These are phyloP conservation scores for Drymodes brunneopygia DNA, from an alignment of 2,113 vertebrate genomes.

Conservation along the genomic window DNA sequence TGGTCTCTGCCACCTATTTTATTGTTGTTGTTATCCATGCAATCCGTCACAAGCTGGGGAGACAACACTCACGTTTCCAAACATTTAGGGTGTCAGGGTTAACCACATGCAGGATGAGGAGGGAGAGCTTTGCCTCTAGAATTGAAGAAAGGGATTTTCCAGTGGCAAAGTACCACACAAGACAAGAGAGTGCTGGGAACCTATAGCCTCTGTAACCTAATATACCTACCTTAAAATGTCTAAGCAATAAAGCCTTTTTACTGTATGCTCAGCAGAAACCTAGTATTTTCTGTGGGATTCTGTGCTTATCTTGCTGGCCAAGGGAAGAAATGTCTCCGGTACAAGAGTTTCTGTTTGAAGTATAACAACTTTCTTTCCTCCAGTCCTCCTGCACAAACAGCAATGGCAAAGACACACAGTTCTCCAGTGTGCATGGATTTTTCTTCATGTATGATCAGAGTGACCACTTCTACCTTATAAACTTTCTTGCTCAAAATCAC, in stretches of 20 bases:
- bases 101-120: not conserved
- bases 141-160: not conserved
- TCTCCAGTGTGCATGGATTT: no score
- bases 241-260: not conserved
- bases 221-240: not conserved
- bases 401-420: no score
- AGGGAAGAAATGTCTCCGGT: not conserved
- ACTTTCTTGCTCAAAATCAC: no score
- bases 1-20: not conserved
- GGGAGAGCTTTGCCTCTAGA: not conserved
- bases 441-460: no score
- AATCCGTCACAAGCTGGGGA: not conserved
- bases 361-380: not conserved
- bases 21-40: not conserved
- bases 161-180: not conserved
- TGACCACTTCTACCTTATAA: no score
- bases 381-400: no score
- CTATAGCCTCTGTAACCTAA: not conserved
- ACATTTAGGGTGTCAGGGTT: not conserved
- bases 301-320: not conserved
- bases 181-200: not conserved
- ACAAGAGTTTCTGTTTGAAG: not conserved
- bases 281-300: not conserved
- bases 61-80: not conserved
- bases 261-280: not conserved